Base-by-base conservation (phyloP, 2,113 vertebrate species). In the Pleuronectes platessa region DNA sequence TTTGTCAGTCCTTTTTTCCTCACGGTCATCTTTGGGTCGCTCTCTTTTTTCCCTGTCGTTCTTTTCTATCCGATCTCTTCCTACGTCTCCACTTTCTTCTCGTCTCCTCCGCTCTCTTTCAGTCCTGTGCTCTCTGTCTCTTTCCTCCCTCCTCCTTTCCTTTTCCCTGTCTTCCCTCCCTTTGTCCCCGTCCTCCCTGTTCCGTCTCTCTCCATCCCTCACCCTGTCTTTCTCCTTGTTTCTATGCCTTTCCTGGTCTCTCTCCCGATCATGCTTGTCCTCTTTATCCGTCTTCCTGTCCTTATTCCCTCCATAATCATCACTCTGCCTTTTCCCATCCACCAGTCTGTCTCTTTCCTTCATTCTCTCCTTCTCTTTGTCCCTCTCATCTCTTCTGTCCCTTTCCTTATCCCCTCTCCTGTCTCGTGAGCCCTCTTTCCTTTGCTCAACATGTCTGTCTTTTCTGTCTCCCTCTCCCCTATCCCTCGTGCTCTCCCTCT, bases 301-400 rank as follows among this genome's bases (percentile, higher is more conserved):
- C 42, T 2, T 92, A 92, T 14, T 70, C 89, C 72, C 86, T 90
- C 45, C 92, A 90, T 89, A 92, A 5, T 93, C 92, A 26, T 92
- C 91, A 6, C 67, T 75, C 2, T 65, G 45, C 51, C 18, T 71
- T 49, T 9, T 71, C 86, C 86, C 92, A 75, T 58, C 56, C 14
- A 5, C 15, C 55, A 26, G 5, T 20, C 93, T 91, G 9, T 67
- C 73, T 53, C 23, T 26, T 5, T 58, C 79, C 21, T 20, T 10
- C 47, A 1, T 88, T 2, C 68, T 74, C 81, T 89, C 93, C 6
- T 91, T 93, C 23, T 84, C 72, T 80, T 65, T 92, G 55, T 82
- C 92, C 51, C 68, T 84, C 0, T 47, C 71, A 62, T 86, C 51
- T 91, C 91, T 84, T 87, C 84, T 88, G 61, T 93, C 93, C 64